Evolutionary conservation across 2,797 vertebrate species (phyloP), one percentile per base, ranked within the genome.

Genomic region (Rachycentron canadum): DNA sequence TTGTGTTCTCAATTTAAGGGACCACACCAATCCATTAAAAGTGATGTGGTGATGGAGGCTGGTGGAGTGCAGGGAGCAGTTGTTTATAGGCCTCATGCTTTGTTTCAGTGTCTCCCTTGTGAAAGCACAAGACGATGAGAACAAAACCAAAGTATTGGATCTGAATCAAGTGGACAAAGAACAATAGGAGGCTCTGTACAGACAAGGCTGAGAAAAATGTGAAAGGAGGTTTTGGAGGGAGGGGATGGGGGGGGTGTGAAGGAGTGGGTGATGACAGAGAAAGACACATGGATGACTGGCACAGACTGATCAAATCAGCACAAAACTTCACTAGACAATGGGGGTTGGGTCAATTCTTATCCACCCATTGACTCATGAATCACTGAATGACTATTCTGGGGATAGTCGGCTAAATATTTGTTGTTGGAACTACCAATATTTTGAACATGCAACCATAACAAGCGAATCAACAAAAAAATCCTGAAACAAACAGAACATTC

Each of bases 101-200:
- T 92, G 89, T 88, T 88, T 87, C 69, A 32, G 52, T 26, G 25
- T 56, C 32, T 38, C 50, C 41, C 66, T 67, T 36, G 43, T 76
- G 41, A 89, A 80, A 76, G 70, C 66, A 52, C 63, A 76, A 78
- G 77, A 69, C 76, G 26, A 47, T 56, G 82, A 83, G 85, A 92
- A 93, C 88, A 84, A 88, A 79, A 76, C 50, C 57, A 57, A 71
- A 58, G 41, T 68, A 80, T 79, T 87, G 84, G 77, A 73, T 83
- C 56, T 81, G 75, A 85, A 84, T 85, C 69, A 86, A 86, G 79
- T 81, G 84, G 76, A 72, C 72, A 57, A 69, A 74, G 76, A 83
- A 93, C 90, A 92, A 93, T 86, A 80, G 86, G 59, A 73, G 70
- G 26, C 63, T 79, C 78, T 85, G 73, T 86, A 79, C 43, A 86